Evolutionary conservation across 2,113 vertebrate species (phyloP).

Genomic region (Saccopteryx bilineata): DNA sequence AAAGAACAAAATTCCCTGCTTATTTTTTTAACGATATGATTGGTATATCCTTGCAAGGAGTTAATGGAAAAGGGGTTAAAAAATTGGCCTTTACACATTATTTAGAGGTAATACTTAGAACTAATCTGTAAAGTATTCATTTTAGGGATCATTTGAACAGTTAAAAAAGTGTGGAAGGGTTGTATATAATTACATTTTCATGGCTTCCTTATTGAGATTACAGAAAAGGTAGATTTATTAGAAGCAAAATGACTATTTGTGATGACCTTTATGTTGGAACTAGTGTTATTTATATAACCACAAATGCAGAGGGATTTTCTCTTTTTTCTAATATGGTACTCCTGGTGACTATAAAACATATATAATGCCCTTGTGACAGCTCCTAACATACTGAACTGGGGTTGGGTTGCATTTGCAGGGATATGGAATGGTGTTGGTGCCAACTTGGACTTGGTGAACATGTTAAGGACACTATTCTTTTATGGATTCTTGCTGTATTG

Average conservation of each 20-base stretch:
- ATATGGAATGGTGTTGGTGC: too few species aligned
- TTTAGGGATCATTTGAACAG: constrained; percentile 3
- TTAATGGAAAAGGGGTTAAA: not conserved
- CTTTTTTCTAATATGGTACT: constrained; percentile 30
- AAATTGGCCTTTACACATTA: not conserved
- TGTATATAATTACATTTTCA: not conserved
- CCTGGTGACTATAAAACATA: not conserved
- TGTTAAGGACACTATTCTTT: too few species aligned
- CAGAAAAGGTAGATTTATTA: not conserved
- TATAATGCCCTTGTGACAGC: not conserved
- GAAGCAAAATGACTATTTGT: not conserved
- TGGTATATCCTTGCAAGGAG: not conserved
- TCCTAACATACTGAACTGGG: too few species aligned
- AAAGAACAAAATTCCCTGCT: constrained; percentile 41
- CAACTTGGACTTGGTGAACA: too few species aligned
- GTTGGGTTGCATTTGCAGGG: too few species aligned
- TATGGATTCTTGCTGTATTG: too few species aligned
- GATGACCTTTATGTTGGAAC: not conserved
- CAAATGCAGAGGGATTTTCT: not conserved
- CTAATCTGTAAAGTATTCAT: not conserved
- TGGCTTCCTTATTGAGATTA: not conserved
- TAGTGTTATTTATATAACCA: not conserved
- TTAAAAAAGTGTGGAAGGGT: not conserved
- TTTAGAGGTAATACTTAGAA: not conserved
- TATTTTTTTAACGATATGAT: not conserved